These are phyloP conservation scores for Sturnus vulgaris DNA, from an alignment of 2,113 vertebrate species.

Conservation along the genomic window DNA sequence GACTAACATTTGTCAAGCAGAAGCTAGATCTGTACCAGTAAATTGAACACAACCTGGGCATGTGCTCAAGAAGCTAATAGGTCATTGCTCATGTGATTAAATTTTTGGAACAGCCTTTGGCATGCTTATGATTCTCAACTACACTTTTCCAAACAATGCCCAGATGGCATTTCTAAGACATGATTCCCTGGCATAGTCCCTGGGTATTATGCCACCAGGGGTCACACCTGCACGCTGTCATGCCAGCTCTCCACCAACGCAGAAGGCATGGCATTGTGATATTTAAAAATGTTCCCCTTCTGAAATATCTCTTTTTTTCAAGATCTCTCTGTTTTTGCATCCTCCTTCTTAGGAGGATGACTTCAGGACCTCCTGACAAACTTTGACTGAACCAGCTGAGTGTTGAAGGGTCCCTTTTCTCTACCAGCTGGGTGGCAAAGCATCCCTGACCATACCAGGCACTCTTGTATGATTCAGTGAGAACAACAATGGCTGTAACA, in stretches of 20 bases:
- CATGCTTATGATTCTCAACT: neutral
- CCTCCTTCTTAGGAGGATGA: neutral
- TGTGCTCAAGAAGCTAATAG: neutral
- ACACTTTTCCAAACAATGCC: neutral
- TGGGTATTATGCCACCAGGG: neutral
- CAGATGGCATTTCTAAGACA: neutral
- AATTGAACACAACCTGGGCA: neutral
- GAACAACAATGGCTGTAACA: neutral
- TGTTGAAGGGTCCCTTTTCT: rapidly evolving
- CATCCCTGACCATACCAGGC: neutral
- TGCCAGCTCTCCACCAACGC: neutral
- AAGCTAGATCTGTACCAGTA: neutral
- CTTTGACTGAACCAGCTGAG: neutral
- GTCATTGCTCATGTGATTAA: neutral
- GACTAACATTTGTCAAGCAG: neutral
- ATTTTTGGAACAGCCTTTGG: neutral
- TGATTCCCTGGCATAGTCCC: neutral
- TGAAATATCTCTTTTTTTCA: neutral
- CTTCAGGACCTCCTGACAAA: neutral
- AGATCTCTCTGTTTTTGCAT: neutral
- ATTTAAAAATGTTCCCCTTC: neutral
- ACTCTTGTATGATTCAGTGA: neutral
- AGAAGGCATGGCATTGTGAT: neutral
- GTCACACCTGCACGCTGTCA: neutral
- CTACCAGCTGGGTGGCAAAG: rapidly evolving